phyloP scores from a whole-genome alignment of 2,113 vertebrate species.

The Plecotus auritus region DNA sequence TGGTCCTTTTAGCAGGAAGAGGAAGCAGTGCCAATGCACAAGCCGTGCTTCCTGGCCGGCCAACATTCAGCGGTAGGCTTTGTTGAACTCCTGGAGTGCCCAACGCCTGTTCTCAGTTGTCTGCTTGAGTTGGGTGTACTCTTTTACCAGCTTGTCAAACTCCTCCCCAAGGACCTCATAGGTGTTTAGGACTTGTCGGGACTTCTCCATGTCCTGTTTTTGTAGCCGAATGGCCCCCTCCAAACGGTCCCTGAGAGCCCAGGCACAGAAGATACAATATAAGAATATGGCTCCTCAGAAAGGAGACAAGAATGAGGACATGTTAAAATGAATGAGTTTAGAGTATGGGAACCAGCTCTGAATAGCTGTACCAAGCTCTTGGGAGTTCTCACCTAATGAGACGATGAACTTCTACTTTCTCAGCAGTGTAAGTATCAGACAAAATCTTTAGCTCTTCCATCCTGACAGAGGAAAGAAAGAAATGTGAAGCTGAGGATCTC shows the following conservation, averaged over 20 bases:
- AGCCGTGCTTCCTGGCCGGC: not conserved
- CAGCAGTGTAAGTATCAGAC: conserved; percentile 85
- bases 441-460: conserved; percentile 87
- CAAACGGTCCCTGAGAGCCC: conserved; percentile 69
- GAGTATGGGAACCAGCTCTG: not conserved
- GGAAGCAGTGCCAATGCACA: not conserved
- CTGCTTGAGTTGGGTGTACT: conserved; percentile 74
- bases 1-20: not conserved
- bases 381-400: conserved; percentile 82
- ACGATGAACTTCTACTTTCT: conserved; percentile 85
- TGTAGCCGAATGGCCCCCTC: conserved; percentile 61
- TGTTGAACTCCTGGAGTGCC: conserved; percentile 76
- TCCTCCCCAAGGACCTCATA: conserved; percentile 77
- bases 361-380: not conserved
- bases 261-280: not conserved
- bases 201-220: conserved; percentile 70
- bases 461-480: conserved; percentile 69
- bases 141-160: conserved; percentile 77
- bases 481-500: not conserved
- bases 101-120: conserved; percentile 69
- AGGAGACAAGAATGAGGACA: not conserved
- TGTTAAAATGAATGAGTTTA: not conserved
- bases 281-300: not conserved
- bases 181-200: conserved; percentile 60
- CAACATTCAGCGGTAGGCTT: conserved; percentile 34